Evolutionary conservation across 2,888 invertebrate genomes (phyloP).

Genomic region (Eilema griseolum): DNA sequence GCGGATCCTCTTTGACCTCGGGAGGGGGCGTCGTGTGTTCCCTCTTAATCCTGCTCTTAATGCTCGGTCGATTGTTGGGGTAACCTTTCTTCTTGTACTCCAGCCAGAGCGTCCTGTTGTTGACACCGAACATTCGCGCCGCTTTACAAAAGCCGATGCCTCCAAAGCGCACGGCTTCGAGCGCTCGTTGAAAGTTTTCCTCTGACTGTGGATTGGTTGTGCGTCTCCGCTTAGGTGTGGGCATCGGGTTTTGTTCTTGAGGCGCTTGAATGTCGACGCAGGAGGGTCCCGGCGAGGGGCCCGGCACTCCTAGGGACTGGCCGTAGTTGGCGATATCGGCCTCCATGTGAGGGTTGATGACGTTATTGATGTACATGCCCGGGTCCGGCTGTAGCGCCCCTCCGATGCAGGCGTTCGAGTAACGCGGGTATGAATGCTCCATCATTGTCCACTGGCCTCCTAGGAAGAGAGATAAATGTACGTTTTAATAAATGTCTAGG

Average conservation of each 20-base stretch:
- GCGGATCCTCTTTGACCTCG: conserved; percentile 80
- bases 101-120: conserved; percentile 94
- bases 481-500: conserved; percentile 69
- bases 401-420: conserved; percentile 90
- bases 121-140: conserved; percentile 93
- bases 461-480: conserved; percentile 89
- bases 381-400: conserved; percentile 86
- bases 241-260: conserved; percentile 63
- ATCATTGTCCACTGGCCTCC: conserved; percentile 95
- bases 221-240: conserved; percentile 89
- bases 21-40: conserved; percentile 89
- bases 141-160: conserved; percentile 96
- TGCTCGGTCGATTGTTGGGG: conserved; percentile 92
- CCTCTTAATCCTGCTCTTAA: conserved; percentile 91
- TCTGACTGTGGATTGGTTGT: conserved; percentile 93
- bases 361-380: conserved; percentile 87
- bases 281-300: conserved; percentile 76
- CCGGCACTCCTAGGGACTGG: conserved; percentile 68
- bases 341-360: conserved; percentile 76
- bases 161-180: conserved; percentile 93
- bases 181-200: conserved; percentile 93
- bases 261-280: conserved; percentile 67
- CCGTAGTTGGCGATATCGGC: conserved; percentile 77
- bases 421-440: conserved; percentile 93
- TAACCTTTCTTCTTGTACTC: conserved; percentile 95